phyloP scores from a whole-genome alignment of 1,140 invertebrate species.

The Euura lappo region DNA sequence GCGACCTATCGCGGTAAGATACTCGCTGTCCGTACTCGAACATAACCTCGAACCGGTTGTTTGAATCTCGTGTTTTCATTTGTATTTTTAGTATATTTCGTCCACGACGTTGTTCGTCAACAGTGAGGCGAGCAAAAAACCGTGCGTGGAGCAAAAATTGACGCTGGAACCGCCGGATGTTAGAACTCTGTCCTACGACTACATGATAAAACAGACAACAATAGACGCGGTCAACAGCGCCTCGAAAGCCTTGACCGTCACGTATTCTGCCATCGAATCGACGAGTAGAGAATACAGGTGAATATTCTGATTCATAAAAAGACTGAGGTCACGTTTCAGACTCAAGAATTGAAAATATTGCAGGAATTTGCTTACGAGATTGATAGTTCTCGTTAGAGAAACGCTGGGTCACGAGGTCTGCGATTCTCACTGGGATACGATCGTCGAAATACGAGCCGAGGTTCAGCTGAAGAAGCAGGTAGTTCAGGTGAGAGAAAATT shows the following conservation, averaged over 20 bases:
- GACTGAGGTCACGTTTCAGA: no score
- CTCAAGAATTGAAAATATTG: constrained; percentile 21
- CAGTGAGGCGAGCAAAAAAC: constrained; percentile 30
- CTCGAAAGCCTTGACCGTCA: constrained; percentile 47
- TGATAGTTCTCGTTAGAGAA: constrained; percentile 49
- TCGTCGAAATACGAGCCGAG: constrained; percentile 42
- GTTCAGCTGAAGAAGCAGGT: constrained; percentile 46
- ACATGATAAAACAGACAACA: constrained; percentile 53
- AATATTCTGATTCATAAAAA: background rate
- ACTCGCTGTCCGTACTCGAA: background rate
- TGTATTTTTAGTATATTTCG: constrained; percentile 32
- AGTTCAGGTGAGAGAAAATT: constrained; percentile 31
- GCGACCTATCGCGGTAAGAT: constrained; percentile 30
- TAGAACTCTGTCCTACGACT: constrained; percentile 48
- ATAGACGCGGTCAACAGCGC: constrained; percentile 51
- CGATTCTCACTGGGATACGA: constrained; percentile 49
- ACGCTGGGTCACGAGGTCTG: constrained; percentile 39
- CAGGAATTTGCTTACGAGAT: constrained; percentile 40
- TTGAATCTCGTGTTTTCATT: constrained; percentile 11
- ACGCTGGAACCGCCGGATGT: constrained; percentile 36
- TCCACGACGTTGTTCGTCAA: constrained; percentile 30
- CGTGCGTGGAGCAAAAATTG: constrained; percentile 36
- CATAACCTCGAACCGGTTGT: background rate
- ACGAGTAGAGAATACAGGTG: constrained; percentile 51
- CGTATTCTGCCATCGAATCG: constrained; percentile 47